Evolutionary conservation across 2,797 vertebrate genomes (phyloP), one percentile per base, ranked within the genome.

Genomic region (Leptodactylus fallax): DNA sequence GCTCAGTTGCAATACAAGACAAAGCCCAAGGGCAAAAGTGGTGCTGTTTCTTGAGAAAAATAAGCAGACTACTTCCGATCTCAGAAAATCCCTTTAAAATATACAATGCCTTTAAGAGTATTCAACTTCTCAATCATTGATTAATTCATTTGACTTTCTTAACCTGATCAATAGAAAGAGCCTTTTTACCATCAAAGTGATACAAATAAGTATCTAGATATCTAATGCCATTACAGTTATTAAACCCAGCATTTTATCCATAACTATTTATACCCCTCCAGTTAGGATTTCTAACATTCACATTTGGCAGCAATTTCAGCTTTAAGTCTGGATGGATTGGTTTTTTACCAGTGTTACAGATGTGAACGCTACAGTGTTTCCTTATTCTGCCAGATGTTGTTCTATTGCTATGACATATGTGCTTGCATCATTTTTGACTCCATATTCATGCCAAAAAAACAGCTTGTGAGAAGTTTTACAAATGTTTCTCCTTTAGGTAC

Each of bases 401-500:
- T 51, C 21, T 76, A 23, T 53, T 51, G n/a, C 7, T n/a, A n/a
- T 51, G 19, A 11, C 17, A 45, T 51, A 76, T 51, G 47, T n/a
- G 21, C 21, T 51, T 51, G 19, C 49, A 8, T 76, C 21, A 76
- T 16, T 76, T 76, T 53, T 6, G 9, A 53, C 21, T 76, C 0
- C 21, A n/a, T n/a, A 76, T 53, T 51, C 45, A 49, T 49, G 71
- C 45, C 71, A 74, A 74, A 74, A 74, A 12, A 19, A 11, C 8
- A 49, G n/a, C n/a, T 6, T 49, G 21, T 21, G 71, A 69, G 16
- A 12, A 36, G 25, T 36, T 69, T 36, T 36, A 69, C 23, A 69
- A 74, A 74, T 74, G 45, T 49, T 36, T 19, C 71, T 74, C 71
- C 6, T 74, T 45, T 74, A n/a, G 71, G 49, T 49, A 51, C 71